Conservation (phyloP, 2,888 invertebrate species). For the Platycnemis pennipes region DNA sequence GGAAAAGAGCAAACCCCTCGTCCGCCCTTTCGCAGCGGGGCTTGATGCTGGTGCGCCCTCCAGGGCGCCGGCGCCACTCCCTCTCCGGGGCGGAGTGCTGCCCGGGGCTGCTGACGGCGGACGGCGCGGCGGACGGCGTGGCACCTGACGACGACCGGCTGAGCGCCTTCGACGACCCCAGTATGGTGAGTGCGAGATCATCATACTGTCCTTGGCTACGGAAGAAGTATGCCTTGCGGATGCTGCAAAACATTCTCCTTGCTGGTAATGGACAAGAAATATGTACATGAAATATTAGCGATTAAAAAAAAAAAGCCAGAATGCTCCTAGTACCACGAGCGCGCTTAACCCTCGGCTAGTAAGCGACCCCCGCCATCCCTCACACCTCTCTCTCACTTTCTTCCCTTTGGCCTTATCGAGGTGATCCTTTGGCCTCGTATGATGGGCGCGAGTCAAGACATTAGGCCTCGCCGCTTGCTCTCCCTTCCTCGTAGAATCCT, state of each 20-base stretch:
- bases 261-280: neutral
- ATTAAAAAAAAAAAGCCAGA: slow-evolving; percentile 23
- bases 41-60: slow-evolving; percentile 13
- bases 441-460: neutral
- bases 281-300: neutral
- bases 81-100: slow-evolving; percentile 57
- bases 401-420: neutral
- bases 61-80: slow-evolving; percentile 50
- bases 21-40: slow-evolving; percentile 56
- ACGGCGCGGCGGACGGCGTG: neutral
- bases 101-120: neutral
- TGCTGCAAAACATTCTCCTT: neutral
- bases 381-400: neutral
- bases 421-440: neutral
- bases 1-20: neutral
- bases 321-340: neutral
- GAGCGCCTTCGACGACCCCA: slow-evolving; percentile 75
- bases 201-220: neutral
- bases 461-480: neutral
- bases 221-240: neutral
- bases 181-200: slow-evolving; percentile 78
- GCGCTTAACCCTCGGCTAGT: neutral
- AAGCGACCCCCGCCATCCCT: neutral
- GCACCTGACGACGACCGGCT: neutral
- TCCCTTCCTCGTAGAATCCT: neutral